Conservation (phyloP, 2,797 vertebrate genomes). For the Spinibarbus caldwelli region DNA sequence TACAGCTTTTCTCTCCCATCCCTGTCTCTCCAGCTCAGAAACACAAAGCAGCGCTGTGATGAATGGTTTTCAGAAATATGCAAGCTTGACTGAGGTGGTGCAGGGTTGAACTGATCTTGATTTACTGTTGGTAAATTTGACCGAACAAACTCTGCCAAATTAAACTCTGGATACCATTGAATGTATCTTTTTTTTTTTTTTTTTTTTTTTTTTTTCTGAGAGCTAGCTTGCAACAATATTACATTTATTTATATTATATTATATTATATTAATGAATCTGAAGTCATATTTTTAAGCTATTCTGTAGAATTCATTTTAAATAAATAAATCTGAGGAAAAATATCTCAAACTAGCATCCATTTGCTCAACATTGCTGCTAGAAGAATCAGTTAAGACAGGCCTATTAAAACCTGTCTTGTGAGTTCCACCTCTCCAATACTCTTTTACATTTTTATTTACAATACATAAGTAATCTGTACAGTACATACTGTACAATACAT, state of each 20-base stretch:
- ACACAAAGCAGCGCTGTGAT: constrained; percentile 62
- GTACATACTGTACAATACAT: too few species aligned
- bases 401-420: too few species aligned
- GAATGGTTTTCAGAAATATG: constrained; percentile 64
- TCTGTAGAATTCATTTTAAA: neutral
- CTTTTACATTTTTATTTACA: too few species aligned
- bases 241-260: neutral
- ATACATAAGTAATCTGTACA: too few species aligned
- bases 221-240: neutral
- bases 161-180: neutral
- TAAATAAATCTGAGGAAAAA: too few species aligned
- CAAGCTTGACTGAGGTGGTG: constrained; percentile 27
- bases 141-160: neutral
- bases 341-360: too few species aligned
- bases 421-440: too few species aligned
- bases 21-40: constrained; percentile 10
- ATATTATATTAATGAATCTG: too few species aligned
- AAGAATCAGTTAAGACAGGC: too few species aligned
- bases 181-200: neutral
- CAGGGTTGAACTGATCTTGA: constrained; percentile 22
- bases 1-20: constrained; percentile 62
- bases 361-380: too few species aligned
- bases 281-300: neutral
- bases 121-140: constrained; percentile 46
- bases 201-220: neutral